Percentiles rank a stretch among this genome's conserved stretches.
Evolutionary conservation across 2,888 invertebrate species (phyloP).

Genomic region (Phania funesta): DNA sequence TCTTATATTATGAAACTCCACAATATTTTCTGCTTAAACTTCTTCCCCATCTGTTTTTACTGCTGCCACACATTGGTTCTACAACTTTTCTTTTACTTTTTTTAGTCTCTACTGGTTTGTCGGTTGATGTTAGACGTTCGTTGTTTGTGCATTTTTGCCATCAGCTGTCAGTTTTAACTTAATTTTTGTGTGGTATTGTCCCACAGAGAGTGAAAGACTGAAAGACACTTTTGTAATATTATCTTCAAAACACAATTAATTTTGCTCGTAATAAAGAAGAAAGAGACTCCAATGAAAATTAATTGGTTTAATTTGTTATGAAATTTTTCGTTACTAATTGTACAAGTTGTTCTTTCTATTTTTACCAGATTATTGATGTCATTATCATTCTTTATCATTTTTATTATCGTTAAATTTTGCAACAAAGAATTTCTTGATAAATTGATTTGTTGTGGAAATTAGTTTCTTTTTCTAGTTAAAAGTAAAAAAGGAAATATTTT

Average conservation of each 20-base stretch:
- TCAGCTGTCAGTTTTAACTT: constrained; percentile 46
- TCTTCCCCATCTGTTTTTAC: constrained; percentile 12
- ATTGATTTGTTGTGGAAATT: constrained; percentile 27
- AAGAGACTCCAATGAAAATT: constrained; percentile 37
- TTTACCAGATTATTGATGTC: constrained; percentile 19
- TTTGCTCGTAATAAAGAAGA: constrained; percentile 29
- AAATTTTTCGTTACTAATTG: constrained; percentile 10
- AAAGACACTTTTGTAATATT: constrained; percentile 5
- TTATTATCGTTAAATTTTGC: constrained; percentile 41
- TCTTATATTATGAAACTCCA: constrained; percentile 5
- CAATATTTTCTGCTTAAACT: constrained; percentile 26
- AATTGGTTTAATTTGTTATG: constrained; percentile 55
- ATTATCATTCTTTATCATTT: constrained; percentile 49
- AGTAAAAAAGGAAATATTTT: background rate
- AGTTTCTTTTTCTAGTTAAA: background rate
- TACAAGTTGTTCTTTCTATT: background rate
- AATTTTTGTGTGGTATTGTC: background rate
- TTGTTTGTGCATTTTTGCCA: constrained; percentile 33
- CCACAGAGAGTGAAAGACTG: background rate
- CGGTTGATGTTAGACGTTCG: constrained; percentile 18
- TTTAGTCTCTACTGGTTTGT: constrained; percentile 37
- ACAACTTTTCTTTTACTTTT: constrained; percentile 3
- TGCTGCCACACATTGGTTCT: constrained; percentile 23
- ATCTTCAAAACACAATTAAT: constrained; percentile 8
- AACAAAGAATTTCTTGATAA: background rate